Evolutionary conservation across 2,113 vertebrate genomes (phyloP).

Genomic region (Mesitornis unicolor): DNA sequence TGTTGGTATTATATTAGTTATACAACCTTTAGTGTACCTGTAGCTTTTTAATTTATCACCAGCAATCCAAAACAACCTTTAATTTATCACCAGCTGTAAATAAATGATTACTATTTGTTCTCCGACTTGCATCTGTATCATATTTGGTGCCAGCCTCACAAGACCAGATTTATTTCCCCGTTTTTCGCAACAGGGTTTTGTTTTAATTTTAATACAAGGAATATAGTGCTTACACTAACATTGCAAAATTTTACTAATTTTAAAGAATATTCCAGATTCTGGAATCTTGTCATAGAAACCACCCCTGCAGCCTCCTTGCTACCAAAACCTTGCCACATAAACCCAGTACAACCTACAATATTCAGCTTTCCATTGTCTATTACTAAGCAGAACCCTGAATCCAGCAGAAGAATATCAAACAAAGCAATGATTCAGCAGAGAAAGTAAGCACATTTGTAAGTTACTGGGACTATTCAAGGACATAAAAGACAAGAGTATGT

Average conservation of each 20-base stretch:
- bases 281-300: background rate
- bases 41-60: no score
- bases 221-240: background rate
- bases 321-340: background rate
- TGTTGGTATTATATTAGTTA: no score
- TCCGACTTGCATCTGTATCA: no score
- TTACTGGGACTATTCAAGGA: background rate
- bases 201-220: background rate
- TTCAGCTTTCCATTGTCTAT: background rate
- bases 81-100: no score
- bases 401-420: background rate
- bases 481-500: rapidly evolving
- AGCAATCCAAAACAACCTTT: no score
- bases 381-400: slow-evolving; percentile 40
- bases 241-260: background rate
- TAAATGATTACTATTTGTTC: no score
- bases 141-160: no score
- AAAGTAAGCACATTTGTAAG: background rate
- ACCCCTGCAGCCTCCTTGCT: background rate
- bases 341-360: background rate
- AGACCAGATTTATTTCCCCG: no score
- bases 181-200: no score
- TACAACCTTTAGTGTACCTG: no score
- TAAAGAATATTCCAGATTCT: background rate
- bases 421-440: slow-evolving; percentile 45